A percentile compares a stretch with the other conserved stretches of the same genome.
Evolutionary conservation across 2,113 vertebrate genomes (phyloP).

Genomic region (Silurus meridionalis): DNA sequence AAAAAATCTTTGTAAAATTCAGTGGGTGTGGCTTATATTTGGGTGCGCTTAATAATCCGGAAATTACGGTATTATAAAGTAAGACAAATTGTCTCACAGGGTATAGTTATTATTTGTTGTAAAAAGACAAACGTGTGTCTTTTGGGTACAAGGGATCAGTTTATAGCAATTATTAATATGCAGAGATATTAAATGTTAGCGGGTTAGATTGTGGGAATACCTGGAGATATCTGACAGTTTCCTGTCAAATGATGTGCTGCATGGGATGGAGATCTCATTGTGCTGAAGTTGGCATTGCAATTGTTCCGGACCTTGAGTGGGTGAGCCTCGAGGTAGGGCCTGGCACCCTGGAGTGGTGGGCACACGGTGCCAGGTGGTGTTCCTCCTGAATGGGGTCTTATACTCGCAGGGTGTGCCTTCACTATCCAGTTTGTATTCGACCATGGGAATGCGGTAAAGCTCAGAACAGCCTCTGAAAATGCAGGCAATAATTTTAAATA

Average conservation of each 20-base stretch:
- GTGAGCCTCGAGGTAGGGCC: conserved; percentile 82
- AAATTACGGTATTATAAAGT: too few relatives aligned
- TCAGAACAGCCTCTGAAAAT: conserved; percentile 88
- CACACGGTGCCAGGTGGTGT: conserved; percentile 96
- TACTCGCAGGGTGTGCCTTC: conserved; percentile 96
- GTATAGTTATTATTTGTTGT: background rate
- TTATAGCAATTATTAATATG: background rate
- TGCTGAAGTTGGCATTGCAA: conserved; percentile 88
- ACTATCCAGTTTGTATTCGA: conserved; percentile 97
- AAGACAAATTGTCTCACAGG: background rate
- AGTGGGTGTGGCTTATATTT: too few relatives aligned
- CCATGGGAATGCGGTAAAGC: conserved; percentile 95
- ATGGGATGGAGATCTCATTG: conserved; percentile 84
- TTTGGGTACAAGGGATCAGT: background rate
- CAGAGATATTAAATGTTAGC: background rate
- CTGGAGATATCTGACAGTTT: conserved; percentile 90
- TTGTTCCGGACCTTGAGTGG: conserved; percentile 86
- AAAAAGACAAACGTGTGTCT: background rate
- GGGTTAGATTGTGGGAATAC: conserved; percentile 65
- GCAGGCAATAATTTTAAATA: background rate
- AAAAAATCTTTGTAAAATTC: too few relatives aligned
- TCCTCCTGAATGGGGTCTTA: conserved; percentile 96
- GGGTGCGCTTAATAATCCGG: too few relatives aligned
- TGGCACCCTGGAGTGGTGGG: conserved; percentile 81
- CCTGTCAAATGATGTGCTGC: conserved; percentile 94